phyloP scores from a whole-genome alignment of 2,797 vertebrate genomes.

The Aphelocoma californica region DNA sequence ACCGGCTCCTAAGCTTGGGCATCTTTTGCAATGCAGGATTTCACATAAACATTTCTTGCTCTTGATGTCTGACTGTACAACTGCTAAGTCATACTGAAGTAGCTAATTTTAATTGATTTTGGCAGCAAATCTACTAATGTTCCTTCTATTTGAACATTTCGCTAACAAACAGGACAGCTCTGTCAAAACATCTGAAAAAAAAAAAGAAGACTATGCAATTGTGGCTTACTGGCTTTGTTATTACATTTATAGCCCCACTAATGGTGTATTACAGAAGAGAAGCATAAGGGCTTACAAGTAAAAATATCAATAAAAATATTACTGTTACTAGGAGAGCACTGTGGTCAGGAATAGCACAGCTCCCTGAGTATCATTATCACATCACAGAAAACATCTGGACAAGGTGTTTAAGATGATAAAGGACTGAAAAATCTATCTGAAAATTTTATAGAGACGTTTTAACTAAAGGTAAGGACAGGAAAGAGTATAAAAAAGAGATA shows the following conservation, averaged over 20 bases:
- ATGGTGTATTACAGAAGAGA: neutral
- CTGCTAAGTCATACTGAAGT: neutral
- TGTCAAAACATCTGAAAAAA: neutral
- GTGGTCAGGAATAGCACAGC: neutral
- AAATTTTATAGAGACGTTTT: neutral
- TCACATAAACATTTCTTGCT: neutral
- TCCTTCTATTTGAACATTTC: neutral
- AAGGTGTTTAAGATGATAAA: neutral
- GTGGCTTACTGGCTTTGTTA: neutral
- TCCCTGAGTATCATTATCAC: neutral
- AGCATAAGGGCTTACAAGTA: neutral
- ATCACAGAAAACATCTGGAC: neutral
- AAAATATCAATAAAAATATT: slow-evolving; percentile 24
- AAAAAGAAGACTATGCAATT: neutral
- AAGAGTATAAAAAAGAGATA: neutral
- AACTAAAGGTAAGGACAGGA: neutral
- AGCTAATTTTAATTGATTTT: neutral
- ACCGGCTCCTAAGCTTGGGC: neutral
- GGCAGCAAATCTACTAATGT: neutral
- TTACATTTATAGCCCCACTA: neutral
- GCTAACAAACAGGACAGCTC: neutral
- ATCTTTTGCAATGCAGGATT: neutral
- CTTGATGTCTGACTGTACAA: neutral
- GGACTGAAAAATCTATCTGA: neutral
- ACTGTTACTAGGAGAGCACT: neutral